Evolutionary conservation across 2,888 invertebrate species (phyloP).

Genomic region (Schrankia costaestrigalis): DNA sequence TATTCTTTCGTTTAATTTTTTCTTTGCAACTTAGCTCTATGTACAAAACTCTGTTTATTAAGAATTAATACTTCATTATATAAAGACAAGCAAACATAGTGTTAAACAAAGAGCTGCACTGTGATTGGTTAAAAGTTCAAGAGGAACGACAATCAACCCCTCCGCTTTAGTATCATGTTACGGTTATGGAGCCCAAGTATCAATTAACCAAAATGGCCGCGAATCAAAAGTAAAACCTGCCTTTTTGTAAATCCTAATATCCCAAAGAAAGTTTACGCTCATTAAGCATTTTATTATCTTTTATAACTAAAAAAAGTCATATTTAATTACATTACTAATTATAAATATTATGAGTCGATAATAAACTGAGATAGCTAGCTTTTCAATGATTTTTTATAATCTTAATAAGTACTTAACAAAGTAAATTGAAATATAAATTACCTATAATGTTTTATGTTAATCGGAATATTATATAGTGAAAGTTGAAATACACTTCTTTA

Average conservation of each 20-base stretch:
- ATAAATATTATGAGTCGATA: constrained; percentile 3
- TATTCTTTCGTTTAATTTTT: background rate
- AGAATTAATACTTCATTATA: background rate
- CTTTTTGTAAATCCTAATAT: too few species aligned
- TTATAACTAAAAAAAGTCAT: background rate
- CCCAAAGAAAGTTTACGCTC: too few species aligned
- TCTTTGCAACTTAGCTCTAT: background rate
- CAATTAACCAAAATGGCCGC: constrained; percentile 57
- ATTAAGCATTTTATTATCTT: background rate
- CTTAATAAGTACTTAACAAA: constrained; percentile 3
- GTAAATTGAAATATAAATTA: constrained; percentile 4
- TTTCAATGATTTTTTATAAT: constrained; percentile 1
- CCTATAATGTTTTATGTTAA: constrained; percentile 6
- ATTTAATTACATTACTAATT: too few species aligned
- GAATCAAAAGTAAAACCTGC: constrained; percentile 16
- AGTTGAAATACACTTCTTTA: constrained; percentile 5
- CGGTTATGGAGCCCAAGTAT: constrained; percentile 53
- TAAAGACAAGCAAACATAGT: constrained; percentile 11
- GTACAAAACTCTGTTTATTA: background rate
- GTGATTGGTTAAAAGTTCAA: constrained; percentile 43
- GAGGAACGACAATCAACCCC: constrained; percentile 47
- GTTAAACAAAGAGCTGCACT: constrained; percentile 22
- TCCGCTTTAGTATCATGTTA: constrained; percentile 43
- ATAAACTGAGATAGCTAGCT: constrained; percentile 2
- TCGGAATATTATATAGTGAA: constrained; percentile 7